These are phyloP conservation scores for Drosophila pseudoobscura DNA, from an alignment of 1,140 invertebrate species.

Conservation along the genomic window DNA sequence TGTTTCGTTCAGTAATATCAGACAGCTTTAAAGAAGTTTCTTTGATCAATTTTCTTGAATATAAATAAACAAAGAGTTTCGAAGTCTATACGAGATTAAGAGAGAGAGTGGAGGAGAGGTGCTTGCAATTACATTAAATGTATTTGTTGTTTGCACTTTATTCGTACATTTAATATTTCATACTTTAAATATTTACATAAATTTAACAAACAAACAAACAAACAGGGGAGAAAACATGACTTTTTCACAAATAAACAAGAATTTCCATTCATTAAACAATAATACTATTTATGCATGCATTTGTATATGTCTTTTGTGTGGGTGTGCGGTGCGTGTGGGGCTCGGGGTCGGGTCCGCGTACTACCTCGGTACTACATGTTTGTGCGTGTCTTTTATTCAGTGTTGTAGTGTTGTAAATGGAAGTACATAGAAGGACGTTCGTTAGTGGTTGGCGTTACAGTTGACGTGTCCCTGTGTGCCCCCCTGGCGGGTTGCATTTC, in stretches of 20 bases:
- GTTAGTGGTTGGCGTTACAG: slow-evolving; percentile 48
- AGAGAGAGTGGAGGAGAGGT: too few species aligned
- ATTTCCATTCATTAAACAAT: slow-evolving; percentile 82
- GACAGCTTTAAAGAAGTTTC: too few species aligned
- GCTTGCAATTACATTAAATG: slow-evolving; percentile 76
- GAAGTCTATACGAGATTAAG: too few species aligned
- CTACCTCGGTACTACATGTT: slow-evolving; percentile 25
- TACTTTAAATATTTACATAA: slow-evolving; percentile 82
- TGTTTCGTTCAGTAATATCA: too few species aligned
- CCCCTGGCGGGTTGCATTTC: slow-evolving; percentile 8
- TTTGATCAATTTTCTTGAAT: too few species aligned
- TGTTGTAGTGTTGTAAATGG: slow-evolving; percentile 33
- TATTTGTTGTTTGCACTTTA: slow-evolving; percentile 82
- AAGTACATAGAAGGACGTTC: slow-evolving; percentile 77
- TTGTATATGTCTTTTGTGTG: slow-evolving; percentile 55
- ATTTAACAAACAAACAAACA: slow-evolving; percentile 78
- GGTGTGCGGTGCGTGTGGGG: slow-evolving; percentile 16
- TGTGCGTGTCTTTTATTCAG: slow-evolving; percentile 42
- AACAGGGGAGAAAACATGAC: slow-evolving; percentile 72
- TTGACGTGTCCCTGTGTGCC: slow-evolving; percentile 15
- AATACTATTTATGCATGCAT: slow-evolving; percentile 80
- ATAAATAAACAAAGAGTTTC: too few species aligned
- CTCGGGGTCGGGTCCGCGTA: slow-evolving; percentile 6
- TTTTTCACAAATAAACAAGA: slow-evolving; percentile 81
- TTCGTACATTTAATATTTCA: slow-evolving; percentile 82